These are phyloP conservation scores for Aegypius monachus DNA, from an alignment of 2,113 vertebrate genomes.

Conservation along the genomic window DNA sequence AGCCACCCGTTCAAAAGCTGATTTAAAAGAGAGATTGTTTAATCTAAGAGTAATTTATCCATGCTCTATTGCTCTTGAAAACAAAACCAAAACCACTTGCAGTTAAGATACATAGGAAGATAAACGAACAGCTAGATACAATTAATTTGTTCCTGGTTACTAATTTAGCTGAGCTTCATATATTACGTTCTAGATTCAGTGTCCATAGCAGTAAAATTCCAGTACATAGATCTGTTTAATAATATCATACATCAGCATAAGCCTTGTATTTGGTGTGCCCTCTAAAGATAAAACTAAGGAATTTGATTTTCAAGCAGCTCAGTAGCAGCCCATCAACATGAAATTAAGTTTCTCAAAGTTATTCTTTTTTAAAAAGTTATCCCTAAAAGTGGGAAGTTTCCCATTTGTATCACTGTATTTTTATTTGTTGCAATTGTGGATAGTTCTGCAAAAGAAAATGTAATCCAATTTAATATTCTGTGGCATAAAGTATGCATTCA, in stretches of 20 bases:
- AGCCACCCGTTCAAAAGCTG: background rate
- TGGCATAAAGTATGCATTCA: background rate
- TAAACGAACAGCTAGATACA: background rate
- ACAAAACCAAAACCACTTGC: background rate
- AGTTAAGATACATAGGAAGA: background rate
- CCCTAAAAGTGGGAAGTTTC: background rate
- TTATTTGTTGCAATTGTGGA: background rate
- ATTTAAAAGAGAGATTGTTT: background rate
- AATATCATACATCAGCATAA: background rate
- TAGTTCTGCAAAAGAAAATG: conserved; percentile 17
- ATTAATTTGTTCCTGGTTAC: background rate
- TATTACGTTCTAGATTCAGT: background rate
- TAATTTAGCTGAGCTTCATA: background rate
- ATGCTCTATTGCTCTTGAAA: background rate
- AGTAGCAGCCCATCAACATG: background rate
- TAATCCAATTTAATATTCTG: background rate
- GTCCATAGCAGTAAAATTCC: background rate
- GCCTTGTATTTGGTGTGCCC: background rate
- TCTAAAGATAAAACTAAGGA: background rate
- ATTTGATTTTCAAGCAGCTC: background rate
- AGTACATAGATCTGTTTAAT: background rate
- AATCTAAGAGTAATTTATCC: background rate
- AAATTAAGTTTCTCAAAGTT: background rate
- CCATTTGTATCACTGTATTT: background rate
- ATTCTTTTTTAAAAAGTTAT: background rate